Evolutionary conservation across 2,113 vertebrate genomes (phyloP).

Genomic region (Chrysochloris asiatica): DNA sequence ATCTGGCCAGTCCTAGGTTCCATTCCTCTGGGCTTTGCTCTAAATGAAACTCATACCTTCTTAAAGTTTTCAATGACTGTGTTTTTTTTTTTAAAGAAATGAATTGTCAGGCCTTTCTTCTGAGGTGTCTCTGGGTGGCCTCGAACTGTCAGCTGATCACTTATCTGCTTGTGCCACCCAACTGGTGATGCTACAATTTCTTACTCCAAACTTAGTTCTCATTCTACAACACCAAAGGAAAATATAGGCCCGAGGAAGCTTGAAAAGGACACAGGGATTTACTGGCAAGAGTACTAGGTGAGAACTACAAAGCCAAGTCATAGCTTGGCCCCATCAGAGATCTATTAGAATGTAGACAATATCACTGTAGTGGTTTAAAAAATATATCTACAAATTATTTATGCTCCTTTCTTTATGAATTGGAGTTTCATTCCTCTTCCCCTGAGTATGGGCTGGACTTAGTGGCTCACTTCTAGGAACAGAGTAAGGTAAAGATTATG

Average conservation of each 20-base stretch:
- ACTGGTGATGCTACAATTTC: neutral
- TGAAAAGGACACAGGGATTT: neutral
- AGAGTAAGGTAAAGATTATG: neutral
- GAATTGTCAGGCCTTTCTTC: neutral
- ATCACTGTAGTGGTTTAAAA: neutral
- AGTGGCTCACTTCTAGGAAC: neutral
- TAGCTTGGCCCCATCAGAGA: neutral
- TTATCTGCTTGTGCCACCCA: neutral
- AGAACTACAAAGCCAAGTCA: neutral
- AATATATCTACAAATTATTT: neutral
- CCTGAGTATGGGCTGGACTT: neutral
- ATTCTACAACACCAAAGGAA: neutral
- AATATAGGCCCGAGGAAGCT: neutral
- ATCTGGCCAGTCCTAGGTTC: neutral
- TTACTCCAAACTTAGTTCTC: neutral
- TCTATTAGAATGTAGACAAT: neutral
- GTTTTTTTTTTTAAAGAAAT: neutral
- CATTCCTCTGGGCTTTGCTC: neutral
- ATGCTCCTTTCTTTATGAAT: neutral
- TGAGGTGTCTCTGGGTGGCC: neutral
- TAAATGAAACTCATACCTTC: neutral
- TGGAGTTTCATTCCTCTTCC: neutral
- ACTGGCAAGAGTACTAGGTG: neutral
- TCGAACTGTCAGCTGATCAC: neutral
- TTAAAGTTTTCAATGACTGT: neutral